Evolutionary conservation across 1,140 invertebrate species (phyloP), one percentile per base, ranked within the genome.

Genomic region (Cyphomyrmex costatus): DNA sequence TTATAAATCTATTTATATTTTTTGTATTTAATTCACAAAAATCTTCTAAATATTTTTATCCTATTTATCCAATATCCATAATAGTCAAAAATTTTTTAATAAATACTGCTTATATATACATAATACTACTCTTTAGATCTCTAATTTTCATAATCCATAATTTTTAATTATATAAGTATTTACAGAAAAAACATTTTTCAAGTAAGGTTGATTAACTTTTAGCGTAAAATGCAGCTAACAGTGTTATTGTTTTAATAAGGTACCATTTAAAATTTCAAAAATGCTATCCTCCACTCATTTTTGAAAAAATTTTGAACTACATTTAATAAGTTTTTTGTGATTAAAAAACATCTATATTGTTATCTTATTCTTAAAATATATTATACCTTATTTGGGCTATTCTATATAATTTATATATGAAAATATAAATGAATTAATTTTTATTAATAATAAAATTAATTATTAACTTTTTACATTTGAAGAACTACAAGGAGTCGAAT

Each of bases 101-200:
- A 89, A 89, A 90, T 84, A 77, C 14, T 89, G 60, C 36, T 85
- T 79, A 19, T 85, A 21, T 66, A 33, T 33, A 33, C 19, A 36
- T 10, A 27, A n/a, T 66, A 65, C 1, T 7, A 65, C 33, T 10
- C 12, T 33, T n/a, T 65, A 21, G 10, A 21, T 66, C 1, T 66
- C 0, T 66, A 66, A 42, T 7, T 56, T 21, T 56, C n/a, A 56
- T 53, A 6, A n/a, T 6, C 24, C 5, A 61, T 63, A 63, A 12
- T 0, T 66, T 42, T 21, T 36, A 7, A 42, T 46, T 14, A 7
- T 42, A 42, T 12, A n/a, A 36, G 14, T 65, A 21, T 42, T 49
- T 49, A 16, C 46, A 61, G 4, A n/a, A 14, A 21, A 19, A 21
- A 42, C n/a, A 66, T 65, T 2, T 65, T 66, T 66, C 1, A 12